Base-by-base conservation (phyloP, 2,888 invertebrate genomes). In the Schrankia costaestrigalis region DNA sequence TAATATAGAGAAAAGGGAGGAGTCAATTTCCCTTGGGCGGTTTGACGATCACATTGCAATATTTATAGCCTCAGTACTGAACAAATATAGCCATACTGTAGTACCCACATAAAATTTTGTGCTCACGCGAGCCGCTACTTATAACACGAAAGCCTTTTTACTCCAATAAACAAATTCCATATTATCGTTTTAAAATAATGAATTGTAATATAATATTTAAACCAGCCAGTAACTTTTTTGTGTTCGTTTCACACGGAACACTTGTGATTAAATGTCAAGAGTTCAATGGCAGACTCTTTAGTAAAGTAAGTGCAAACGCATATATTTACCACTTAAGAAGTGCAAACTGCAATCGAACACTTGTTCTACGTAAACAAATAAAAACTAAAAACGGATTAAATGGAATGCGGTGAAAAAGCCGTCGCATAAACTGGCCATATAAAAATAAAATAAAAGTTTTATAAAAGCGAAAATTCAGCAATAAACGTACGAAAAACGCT, bases 11-110 rank as follows among this genome's bases (percentile, higher is more conserved):
- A 48, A 40, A 31, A 38, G 58, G 60, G 57, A 58, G 63, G 63
- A 49, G 62, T 51, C 62, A 68, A 68, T 71, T 69, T 72, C 62
- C 63, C 60, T 67, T 64, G 62, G 64, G 72, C 58, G 66, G 57
- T 55, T 49, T 63, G 63, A 64, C 56, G 63, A 63, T 65, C 65
- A 61, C 44, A 46, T 60, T 61, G 60, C 61, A 67, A 65, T 69
- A 72, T 72, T 73, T 71, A 70, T 66, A 62, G 54, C 56, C 42
- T 35, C 51, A 41, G 51, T 53, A 54, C 35, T 39, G 50, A 47
- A 63, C 53, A 51, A 52, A 54, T 54, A 59, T 42, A 52, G 49
- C 37, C 46, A 44, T 43, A 33, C 36, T 25, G 37, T 50, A 37
- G 31, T 19, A 38, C 51, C 33, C 40, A 39, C 46, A 56, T 56